A percentile compares a stretch with the other conserved stretches of the same genome.
Conservation (phyloP, 2,113 vertebrate genomes). For the Anarrhichthys ocellatus region DNA sequence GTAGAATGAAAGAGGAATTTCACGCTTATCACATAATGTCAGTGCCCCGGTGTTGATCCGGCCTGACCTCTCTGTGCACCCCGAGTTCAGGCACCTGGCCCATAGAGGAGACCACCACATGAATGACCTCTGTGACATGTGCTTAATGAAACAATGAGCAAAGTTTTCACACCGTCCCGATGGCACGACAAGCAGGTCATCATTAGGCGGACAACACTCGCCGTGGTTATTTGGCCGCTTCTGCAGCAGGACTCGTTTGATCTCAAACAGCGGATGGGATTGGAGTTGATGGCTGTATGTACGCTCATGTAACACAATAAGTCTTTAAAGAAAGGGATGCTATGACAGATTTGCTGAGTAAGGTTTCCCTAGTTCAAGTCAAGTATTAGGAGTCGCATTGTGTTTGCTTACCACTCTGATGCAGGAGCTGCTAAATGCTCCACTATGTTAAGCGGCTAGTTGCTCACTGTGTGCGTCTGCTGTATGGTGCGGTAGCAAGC, state of each 20-base stretch:
- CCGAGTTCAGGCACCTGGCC: slow-evolving; percentile 67
- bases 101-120: slow-evolving; percentile 44
- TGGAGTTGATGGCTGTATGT: neutral
- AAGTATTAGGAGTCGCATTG: neutral
- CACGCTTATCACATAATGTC: slow-evolving; percentile 62
- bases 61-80: slow-evolving; percentile 65
- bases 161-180: slow-evolving; percentile 31
- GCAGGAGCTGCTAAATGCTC: neutral
- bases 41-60: slow-evolving; percentile 45
- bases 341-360: neutral
- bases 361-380: neutral
- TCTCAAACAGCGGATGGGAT: slow-evolving; percentile 3
- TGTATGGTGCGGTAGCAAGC: neutral
- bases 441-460: neutral
- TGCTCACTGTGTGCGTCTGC: neutral
- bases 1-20: slow-evolving; percentile 57
- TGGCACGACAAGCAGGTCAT: slow-evolving; percentile 45
- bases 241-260: slow-evolving; percentile 22
- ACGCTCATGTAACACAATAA: neutral
- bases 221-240: slow-evolving; percentile 18
- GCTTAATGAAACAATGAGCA: slow-evolving; percentile 64
- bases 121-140: slow-evolving; percentile 59
- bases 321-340: slow-evolving; percentile 16
- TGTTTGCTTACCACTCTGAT: neutral
- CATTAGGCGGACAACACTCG: slow-evolving; percentile 40